phyloP scores from a whole-genome alignment of 2,888 invertebrate genomes.

The Branchinecta sandiegonensis region DNA sequence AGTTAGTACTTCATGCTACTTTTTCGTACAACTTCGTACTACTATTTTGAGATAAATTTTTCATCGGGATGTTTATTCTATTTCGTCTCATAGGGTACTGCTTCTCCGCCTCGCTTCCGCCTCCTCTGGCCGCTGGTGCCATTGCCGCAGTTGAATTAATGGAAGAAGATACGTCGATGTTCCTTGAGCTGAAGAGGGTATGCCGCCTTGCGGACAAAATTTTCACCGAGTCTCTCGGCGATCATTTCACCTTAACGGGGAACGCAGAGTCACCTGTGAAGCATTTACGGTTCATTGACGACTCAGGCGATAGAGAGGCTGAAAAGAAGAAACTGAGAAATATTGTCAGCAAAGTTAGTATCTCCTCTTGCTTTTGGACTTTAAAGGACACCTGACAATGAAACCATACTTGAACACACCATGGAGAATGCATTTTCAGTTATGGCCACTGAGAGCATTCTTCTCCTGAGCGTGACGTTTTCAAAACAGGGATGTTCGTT shows the following conservation, averaged over 20 bases:
- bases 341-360: constrained; percentile 41
- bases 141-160: constrained; percentile 60
- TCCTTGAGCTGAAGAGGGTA: constrained; percentile 40
- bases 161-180: constrained; percentile 39
- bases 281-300: constrained; percentile 48
- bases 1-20: too few species aligned
- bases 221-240: constrained; percentile 18
- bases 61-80: background rate
- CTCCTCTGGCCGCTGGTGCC: constrained; percentile 76
- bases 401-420: too few species aligned
- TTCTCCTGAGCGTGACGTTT: too few species aligned
- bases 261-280: constrained; percentile 55
- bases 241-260: constrained; percentile 40
- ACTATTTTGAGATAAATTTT: too few species aligned
- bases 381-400: too few species aligned
- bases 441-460: too few species aligned
- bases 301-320: constrained; percentile 34
- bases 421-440: too few species aligned
- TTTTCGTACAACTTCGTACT: too few species aligned
- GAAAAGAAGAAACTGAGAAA: constrained; percentile 43
- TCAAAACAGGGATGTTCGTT: too few species aligned
- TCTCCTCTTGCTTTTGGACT: too few species aligned
- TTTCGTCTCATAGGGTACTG: constrained; percentile 53
- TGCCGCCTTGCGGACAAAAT: constrained; percentile 45
- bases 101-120: constrained; percentile 92